phyloP scores from a whole-genome alignment of 1,140 invertebrate genomes.

The Homalodisca vitripennis region DNA sequence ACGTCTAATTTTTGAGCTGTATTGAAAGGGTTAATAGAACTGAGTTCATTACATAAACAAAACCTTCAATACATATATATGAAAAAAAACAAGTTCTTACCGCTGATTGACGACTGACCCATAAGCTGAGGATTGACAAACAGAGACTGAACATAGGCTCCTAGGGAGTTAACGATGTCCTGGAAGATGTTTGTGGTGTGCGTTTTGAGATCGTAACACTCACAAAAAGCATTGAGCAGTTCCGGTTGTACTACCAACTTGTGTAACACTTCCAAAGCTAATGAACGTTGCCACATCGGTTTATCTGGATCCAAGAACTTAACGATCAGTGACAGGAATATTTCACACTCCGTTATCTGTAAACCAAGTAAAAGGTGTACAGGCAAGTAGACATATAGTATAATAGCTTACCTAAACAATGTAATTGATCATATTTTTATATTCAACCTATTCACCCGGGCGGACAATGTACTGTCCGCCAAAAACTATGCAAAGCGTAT shows the following conservation, averaged over 20 bases:
- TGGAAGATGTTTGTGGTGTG: constrained; percentile 92
- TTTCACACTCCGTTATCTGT: constrained; percentile 96
- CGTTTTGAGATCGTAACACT: constrained; percentile 91
- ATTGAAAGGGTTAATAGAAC: no score
- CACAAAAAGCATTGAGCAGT: constrained; percentile 87
- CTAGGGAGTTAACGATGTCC: constrained; percentile 93
- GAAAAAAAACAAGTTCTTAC: no score
- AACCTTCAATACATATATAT: no score
- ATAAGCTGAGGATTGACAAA: constrained; percentile 69
- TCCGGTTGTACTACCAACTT: constrained; percentile 89
- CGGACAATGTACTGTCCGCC: no score
- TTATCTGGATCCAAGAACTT: constrained; percentile 97
- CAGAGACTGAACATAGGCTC: constrained; percentile 92
- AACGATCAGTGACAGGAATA: constrained; percentile 94
- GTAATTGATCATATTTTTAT: no score
- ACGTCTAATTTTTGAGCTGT: no score
- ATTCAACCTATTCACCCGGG: no score
- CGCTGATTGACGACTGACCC: constrained; percentile 49
- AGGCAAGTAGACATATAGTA: no score
- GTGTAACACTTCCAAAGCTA: constrained; percentile 94
- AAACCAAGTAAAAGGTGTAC: no score
- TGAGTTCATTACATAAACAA: no score
- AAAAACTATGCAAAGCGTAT: no score
- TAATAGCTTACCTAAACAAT: no score
- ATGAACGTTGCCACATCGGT: constrained; percentile 90